Base-by-base conservation (phyloP, 2,797 vertebrate genomes). In the Parambassis ranga region DNA sequence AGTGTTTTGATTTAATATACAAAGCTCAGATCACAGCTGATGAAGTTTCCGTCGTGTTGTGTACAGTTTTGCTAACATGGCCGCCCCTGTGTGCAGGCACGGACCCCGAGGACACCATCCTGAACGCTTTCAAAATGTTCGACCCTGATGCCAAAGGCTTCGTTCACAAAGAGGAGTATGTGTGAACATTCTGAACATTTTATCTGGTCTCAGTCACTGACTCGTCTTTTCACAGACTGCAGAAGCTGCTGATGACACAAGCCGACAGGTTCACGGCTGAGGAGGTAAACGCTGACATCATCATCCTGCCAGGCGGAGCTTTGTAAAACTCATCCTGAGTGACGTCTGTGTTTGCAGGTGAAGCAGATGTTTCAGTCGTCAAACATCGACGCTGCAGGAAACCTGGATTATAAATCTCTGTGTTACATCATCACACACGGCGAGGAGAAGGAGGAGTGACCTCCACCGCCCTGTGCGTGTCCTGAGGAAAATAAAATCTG, bases 71-170 rank as follows among this genome's bases (percentile, higher is more conserved):
- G n/a, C n/a, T n/a, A n/a, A n/a, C n/a, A n/a, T n/a, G n/a, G n/a
- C n/a, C 5, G 8, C 32, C 14, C 5, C 1, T 16, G 3, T 55
- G 2, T 75, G n/a, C 68, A 92, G 92, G 90, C 10, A 89, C 79
- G 0, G 89, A 90, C n/a, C 73, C 89, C 0, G 88, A 91, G 56
- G 90, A 92, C 0, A 91, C 87, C 44, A 89, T 92, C 61, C 4
- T 92, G 3, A 93, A 88, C 0, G 85, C 88, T 5, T 93, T 94
- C 75, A 92, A 81, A 74, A 64, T 92, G 78, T 86, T 91, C 10
- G 82, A 88, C 26, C 65, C 83, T 0, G 68, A 85, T 0, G 69
- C 65, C 38, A 87, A 82, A 66, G 87, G 86, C 33, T 79, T 46
- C 31, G 2, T 92, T 49, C 81, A 86, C 58, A 90, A 75, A 73